Percentiles rank a stretch among this genome's conserved stretches.
Evolutionary conservation across 2,797 vertebrate species (phyloP).

Genomic region (Sebastiscus tertius): DNA sequence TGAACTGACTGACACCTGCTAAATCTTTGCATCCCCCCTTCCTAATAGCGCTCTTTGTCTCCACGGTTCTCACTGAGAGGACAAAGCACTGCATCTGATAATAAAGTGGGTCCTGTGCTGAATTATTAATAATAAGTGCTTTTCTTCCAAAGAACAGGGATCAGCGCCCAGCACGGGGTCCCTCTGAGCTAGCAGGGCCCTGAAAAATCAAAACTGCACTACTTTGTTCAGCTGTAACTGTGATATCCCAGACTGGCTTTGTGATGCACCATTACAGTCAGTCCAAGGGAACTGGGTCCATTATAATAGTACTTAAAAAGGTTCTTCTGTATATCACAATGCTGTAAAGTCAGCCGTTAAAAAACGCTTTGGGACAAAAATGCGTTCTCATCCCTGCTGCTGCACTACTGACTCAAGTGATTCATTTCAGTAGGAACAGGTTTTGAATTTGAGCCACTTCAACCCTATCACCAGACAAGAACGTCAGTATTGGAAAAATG

Average conservation of each 20-base stretch:
- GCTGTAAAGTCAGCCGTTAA: neutral
- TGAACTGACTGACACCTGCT: constrained; percentile 16
- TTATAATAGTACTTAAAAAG: neutral
- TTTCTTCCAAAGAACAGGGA: constrained; percentile 60
- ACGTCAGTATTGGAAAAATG: neutral
- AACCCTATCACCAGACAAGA: neutral
- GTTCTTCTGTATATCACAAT: neutral
- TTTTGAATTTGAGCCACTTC: neutral
- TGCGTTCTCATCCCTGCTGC: too few relatives aligned
- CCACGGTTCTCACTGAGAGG: constrained; percentile 23
- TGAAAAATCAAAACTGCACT: constrained; percentile 28
- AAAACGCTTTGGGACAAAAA: neutral
- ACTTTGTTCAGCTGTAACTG: constrained; percentile 52
- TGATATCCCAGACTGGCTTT: constrained; percentile 22
- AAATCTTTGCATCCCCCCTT: neutral
- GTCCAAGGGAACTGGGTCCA: neutral
- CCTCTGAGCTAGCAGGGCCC: constrained; percentile 22
- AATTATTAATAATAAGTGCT: constrained; percentile 74
- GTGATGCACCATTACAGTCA: constrained; percentile 13
- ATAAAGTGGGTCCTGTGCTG: constrained; percentile 60
- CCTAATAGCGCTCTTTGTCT: neutral
- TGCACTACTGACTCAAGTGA: too few relatives aligned
- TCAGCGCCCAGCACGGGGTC: constrained; percentile 47
- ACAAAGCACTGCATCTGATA: constrained; percentile 48
- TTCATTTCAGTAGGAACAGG: neutral